A percentile compares a stretch with the other conserved stretches of the same genome.
Conservation (phyloP, 1,140 invertebrate genomes). For the Subanguina moxae region DNA sequence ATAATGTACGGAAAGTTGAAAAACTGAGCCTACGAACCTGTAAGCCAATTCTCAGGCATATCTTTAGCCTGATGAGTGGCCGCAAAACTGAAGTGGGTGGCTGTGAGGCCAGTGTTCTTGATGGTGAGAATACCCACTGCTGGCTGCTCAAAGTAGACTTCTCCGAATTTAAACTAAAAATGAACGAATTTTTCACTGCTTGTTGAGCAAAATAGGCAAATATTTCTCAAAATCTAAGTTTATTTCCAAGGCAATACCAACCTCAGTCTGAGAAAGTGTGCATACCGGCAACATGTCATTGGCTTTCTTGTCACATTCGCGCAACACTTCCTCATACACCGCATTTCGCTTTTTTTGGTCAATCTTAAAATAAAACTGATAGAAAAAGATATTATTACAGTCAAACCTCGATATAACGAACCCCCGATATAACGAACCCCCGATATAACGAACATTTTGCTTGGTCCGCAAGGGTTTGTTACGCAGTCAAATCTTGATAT, state of each 20-base stretch:
- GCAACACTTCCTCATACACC: slow-evolving; percentile 37
- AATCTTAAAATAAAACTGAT: too few relatives aligned
- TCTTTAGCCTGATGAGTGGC: slow-evolving; percentile 23
- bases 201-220: background rate
- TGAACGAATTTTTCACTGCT: background rate
- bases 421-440: too few relatives aligned
- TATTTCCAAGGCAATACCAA: slow-evolving; percentile 6
- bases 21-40: too few relatives aligned
- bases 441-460: too few relatives aligned
- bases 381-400: too few relatives aligned
- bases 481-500: too few relatives aligned
- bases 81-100: slow-evolving; percentile 40
- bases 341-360: slow-evolving; percentile 31
- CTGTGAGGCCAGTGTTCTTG: slow-evolving; percentile 43
- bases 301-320: slow-evolving; percentile 34
- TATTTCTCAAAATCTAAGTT: too few relatives aligned
- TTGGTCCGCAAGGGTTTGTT: too few relatives aligned
- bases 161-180: slow-evolving; percentile 48
- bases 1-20: too few relatives aligned
- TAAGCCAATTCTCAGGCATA: slow-evolving; percentile 41
- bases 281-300: slow-evolving; percentile 49
- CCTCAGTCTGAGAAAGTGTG: slow-evolving; percentile 43
- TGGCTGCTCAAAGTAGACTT: slow-evolving; percentile 43
- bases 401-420: too few relatives aligned
- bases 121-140: slow-evolving; percentile 39